Conservation (phyloP, 2,113 vertebrate species). For the Cheirogaleus medius region DNA sequence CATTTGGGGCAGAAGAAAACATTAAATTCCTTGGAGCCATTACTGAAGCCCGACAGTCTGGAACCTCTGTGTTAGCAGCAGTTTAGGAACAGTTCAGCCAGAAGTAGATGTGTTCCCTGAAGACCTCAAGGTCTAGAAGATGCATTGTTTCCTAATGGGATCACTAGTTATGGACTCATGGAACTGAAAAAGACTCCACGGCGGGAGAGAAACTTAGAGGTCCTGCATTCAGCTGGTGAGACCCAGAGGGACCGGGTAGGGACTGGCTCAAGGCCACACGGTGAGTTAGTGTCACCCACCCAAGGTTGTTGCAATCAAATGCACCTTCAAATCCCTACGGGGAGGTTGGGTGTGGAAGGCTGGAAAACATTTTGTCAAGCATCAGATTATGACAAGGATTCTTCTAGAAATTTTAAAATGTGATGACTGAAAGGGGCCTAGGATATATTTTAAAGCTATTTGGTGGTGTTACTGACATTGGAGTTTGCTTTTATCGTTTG, state of each 20-base stretch:
- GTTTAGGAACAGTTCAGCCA: conserved; percentile 2
- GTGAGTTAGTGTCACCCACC: not conserved
- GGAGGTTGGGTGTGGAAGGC: not conserved
- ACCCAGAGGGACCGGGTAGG: not conserved
- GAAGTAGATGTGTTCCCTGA: not conserved
- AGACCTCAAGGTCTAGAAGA: not conserved
- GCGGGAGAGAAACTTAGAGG: not conserved
- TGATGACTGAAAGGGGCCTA: not conserved
- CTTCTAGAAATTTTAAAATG: not conserved
- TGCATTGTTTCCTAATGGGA: not conserved
- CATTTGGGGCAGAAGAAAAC: conserved; percentile 3
- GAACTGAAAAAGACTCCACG: not conserved
- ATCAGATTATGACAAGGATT: not conserved
- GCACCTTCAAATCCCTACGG: not conserved
- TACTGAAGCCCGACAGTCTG: not conserved
- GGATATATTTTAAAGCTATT: not conserved
- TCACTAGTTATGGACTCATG: not conserved
- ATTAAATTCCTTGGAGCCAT: not conserved
- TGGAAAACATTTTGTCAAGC: not conserved
- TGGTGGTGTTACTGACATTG: not conserved
- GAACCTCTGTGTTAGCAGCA: not conserved
- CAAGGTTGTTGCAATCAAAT: not conserved
- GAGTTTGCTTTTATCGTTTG: not conserved
- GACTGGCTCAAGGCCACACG: not conserved
- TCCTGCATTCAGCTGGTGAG: not conserved